Conservation (phyloP, 2,113 vertebrate genomes). For the Thryonomys swinderianus region DNA sequence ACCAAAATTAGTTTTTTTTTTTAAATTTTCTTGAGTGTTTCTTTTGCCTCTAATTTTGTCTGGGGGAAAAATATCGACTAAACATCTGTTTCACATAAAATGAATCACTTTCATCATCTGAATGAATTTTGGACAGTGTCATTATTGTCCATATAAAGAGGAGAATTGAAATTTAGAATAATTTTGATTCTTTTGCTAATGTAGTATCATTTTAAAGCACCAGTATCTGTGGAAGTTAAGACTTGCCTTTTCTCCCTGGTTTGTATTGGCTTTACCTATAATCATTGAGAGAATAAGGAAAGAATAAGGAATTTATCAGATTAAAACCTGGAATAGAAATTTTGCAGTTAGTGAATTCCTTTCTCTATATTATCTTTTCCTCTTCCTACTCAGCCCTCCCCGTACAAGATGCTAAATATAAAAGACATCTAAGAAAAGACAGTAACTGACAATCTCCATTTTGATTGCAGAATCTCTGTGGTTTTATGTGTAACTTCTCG, state of each 20-base stretch:
- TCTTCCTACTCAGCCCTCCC: not conserved
- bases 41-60: constrained; percentile 35
- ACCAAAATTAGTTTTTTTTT: not conserved
- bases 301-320: not conserved
- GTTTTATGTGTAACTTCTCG: not conserved
- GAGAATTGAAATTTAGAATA: not conserved
- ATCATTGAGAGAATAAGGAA: not conserved
- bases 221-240: not conserved
- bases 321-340: constrained; percentile 56
- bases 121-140: not conserved
- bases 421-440: not conserved
- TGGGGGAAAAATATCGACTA: constrained; percentile 46
- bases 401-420: not conserved
- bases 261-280: not conserved
- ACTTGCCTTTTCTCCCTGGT: not conserved
- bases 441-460: not conserved
- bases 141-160: not conserved
- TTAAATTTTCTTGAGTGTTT: not conserved
- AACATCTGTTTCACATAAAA: not conserved
- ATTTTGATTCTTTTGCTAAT: not conserved
- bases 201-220: not conserved
- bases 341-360: constrained; percentile 41
- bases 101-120: constrained; percentile 21
- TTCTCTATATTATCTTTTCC: constrained; percentile 4
- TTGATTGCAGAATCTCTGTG: not conserved